phyloP scores from a whole-genome alignment of 2,113 vertebrate genomes.

The Corythoichthys haematopterus region DNA sequence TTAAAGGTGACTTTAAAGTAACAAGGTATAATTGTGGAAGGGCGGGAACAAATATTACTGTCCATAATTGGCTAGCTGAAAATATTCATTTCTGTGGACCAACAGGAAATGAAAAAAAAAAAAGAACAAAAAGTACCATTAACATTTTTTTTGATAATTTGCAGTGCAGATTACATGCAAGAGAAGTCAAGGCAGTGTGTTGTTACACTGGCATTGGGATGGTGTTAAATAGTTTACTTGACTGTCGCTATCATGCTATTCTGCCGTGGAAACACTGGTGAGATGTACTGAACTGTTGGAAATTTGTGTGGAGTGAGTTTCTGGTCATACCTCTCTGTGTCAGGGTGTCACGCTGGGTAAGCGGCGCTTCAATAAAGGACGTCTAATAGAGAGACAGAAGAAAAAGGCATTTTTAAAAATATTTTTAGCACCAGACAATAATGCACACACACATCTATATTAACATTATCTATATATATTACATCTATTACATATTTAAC shows the following conservation, averaged over 20 bases:
- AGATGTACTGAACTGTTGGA: neutral
- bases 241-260: neutral
- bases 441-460: constrained; percentile 7
- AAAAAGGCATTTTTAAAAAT: constrained; percentile 33
- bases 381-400: constrained; percentile 43
- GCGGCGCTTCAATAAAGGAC: constrained; percentile 39
- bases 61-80: too few relatives aligned
- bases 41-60: too few relatives aligned
- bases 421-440: constrained; percentile 33
- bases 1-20: neutral
- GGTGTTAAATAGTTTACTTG: neutral
- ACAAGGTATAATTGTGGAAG: too few relatives aligned
- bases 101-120: neutral
- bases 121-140: neutral
- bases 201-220: neutral
- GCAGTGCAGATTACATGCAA: neutral
- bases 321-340: constrained; percentile 57
- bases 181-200: neutral
- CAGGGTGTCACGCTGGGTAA: constrained; percentile 52
- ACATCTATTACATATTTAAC: too few relatives aligned
- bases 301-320: constrained; percentile 5
- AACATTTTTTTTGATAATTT: neutral
- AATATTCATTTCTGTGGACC: neutral
- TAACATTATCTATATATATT: neutral
- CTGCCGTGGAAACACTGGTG: neutral